phyloP scores from a whole-genome alignment of 92 coral and sea anemone species.

The Heteractis magnifica region DNA sequence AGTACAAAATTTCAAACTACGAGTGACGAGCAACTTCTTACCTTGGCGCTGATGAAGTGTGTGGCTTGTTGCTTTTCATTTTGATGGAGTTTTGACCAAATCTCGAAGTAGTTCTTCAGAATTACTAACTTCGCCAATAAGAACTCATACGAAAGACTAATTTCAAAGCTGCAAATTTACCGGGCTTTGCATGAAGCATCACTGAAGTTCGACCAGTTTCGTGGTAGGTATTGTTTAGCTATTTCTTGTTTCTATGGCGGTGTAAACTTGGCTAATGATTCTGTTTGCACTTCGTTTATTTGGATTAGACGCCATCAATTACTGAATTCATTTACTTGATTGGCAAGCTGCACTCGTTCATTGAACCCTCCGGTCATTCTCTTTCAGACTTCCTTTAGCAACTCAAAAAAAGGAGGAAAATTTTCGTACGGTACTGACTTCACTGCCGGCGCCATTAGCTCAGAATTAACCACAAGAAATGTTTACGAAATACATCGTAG shows the following conservation, averaged over 20 bases:
- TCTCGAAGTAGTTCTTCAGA: neutral
- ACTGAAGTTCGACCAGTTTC: neutral
- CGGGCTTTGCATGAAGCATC: neutral
- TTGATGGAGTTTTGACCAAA: neutral
- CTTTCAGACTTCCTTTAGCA: neutral
- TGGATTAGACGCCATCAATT: neutral
- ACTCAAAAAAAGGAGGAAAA: neutral
- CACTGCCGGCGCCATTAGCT: neutral
- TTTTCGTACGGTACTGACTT: neutral
- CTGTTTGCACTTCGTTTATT: constrained; percentile 1
- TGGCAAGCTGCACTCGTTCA: neutral
- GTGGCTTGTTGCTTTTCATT: constrained; percentile 2
- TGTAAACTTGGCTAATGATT: neutral
- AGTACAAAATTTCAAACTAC: neutral
- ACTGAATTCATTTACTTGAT: neutral
- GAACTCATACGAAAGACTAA: too few relatives aligned
- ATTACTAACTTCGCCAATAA: too few relatives aligned
- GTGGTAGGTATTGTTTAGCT: neutral
- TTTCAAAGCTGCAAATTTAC: too few relatives aligned
- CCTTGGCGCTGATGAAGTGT: neutral
- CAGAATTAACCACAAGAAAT: neutral
- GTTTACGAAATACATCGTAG: neutral
- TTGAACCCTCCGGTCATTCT: neutral
- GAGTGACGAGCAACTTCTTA: neutral
- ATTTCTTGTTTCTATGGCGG: constrained; percentile 7